Evolutionary conservation across 2,888 invertebrate genomes (phyloP).

Genomic region (Spilosoma lubricipeda): DNA sequence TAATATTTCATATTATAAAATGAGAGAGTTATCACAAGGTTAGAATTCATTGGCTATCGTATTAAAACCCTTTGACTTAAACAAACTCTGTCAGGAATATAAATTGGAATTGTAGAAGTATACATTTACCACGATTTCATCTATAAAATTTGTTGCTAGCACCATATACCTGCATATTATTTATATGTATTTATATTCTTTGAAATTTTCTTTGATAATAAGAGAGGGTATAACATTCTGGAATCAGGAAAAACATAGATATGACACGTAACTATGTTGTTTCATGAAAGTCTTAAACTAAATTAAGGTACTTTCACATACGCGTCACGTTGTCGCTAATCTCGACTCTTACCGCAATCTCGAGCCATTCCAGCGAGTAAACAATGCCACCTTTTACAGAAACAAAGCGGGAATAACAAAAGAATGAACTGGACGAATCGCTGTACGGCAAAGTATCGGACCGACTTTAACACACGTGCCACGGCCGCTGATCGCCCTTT

Average conservation of each 20-base stretch:
- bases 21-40: conserved; percentile 17
- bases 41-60: conserved; percentile 31
- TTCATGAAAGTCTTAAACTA: conserved; percentile 65
- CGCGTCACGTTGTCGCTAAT: conserved; percentile 83
- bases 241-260: conserved; percentile 32
- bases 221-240: neutral
- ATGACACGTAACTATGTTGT: conserved; percentile 47
- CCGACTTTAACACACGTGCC: conserved; percentile 68
- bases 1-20: conserved; percentile 6
- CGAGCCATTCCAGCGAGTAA: conserved; percentile 76
- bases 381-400: conserved; percentile 81
- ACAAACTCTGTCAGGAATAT: neutral
- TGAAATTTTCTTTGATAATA: neutral
- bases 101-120: neutral
- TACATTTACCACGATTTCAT: neutral
- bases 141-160: too few species aligned
- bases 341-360: conserved; percentile 83
- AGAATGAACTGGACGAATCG: conserved; percentile 79
- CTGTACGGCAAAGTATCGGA: conserved; percentile 75
- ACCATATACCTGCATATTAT: too few species aligned
- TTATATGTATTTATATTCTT: too few species aligned
- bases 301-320: conserved; percentile 73
- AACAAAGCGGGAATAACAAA: conserved; percentile 83
- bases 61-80: neutral
- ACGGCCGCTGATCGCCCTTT: conserved; percentile 67